Percentiles rank a stretch among this genome's conserved stretches.
Conservation (phyloP, 2,888 invertebrate genomes). For the Malachius bipustulatus region DNA sequence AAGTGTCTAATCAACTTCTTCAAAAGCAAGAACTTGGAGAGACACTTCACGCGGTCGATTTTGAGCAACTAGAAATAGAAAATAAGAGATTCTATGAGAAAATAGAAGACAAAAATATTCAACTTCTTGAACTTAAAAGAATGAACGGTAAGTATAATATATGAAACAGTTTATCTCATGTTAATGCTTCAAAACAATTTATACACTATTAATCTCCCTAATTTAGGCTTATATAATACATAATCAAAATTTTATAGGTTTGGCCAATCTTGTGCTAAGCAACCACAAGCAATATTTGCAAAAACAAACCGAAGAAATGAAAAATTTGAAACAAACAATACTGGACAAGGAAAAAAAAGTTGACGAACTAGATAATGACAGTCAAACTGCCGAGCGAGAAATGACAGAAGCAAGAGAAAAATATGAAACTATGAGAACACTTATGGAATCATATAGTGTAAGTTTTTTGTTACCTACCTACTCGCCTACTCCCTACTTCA, state of each 20-base stretch:
- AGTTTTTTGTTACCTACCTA: too few relatives aligned
- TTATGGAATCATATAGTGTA: conserved; percentile 38
- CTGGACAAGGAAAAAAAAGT: conserved; percentile 36
- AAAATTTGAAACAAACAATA: conserved; percentile 36
- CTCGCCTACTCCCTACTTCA: too few relatives aligned
- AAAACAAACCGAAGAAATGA: conserved; percentile 40
- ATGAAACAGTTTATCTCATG: too few relatives aligned
- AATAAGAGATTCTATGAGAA: conserved; percentile 40
- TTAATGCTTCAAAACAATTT: too few relatives aligned
- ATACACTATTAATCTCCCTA: too few relatives aligned
- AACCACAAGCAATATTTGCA: conserved; percentile 45
- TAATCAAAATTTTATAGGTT: too few relatives aligned
- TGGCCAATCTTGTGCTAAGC: conserved; percentile 44
- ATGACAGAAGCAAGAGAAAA: conserved; percentile 34
- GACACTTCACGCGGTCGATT: conserved; percentile 48
- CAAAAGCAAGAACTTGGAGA: conserved; percentile 47
- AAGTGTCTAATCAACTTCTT: conserved; percentile 42
- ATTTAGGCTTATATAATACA: too few relatives aligned
- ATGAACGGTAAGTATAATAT: conserved; percentile 38
- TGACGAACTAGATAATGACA: conserved; percentile 37
- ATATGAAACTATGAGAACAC: conserved; percentile 23
- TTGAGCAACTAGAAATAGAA: conserved; percentile 50
- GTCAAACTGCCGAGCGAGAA: conserved; percentile 33
- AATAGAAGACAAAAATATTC: conserved; percentile 44
- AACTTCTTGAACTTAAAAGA: conserved; percentile 45